These are phyloP conservation scores for Loris lydekkerianus DNA, from an alignment of 2,797 vertebrate species.

Conservation along the genomic window DNA sequence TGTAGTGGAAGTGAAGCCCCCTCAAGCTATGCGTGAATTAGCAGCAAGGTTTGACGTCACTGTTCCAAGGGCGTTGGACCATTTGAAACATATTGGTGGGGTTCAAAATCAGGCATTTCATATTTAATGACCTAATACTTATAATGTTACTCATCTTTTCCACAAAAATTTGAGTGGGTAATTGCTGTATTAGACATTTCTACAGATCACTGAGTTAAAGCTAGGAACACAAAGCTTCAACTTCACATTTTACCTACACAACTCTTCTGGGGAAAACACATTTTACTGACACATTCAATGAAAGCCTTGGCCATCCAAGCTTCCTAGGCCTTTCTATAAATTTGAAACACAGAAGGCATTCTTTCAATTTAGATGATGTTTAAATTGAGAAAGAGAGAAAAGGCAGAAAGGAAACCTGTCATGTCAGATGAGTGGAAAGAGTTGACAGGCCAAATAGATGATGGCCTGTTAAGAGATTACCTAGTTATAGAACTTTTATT, in stretches of 20 bases:
- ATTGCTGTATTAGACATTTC: not conserved
- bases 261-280: not conserved
- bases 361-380: conserved; percentile 58
- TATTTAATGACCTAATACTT: too few species aligned
- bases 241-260: not conserved
- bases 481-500: conserved; percentile 70
- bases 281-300: not conserved
- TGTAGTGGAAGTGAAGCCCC: too few species aligned
- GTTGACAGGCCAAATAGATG: conserved; percentile 40
- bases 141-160: not conserved
- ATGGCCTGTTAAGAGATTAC: conserved; percentile 61
- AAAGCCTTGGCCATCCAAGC: not conserved
- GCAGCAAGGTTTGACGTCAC: too few species aligned
- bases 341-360: conserved; percentile 36
- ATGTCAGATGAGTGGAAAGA: conserved; percentile 21
- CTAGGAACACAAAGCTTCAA: not conserved
- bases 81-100: too few species aligned
- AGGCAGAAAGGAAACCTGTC: conserved; percentile 47
- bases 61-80: too few species aligned
- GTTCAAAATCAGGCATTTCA: too few species aligned
- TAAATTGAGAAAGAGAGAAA: conserved; percentile 68
- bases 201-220: not conserved
- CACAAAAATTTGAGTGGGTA: not conserved
- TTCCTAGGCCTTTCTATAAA: conserved; percentile 12
- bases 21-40: too few species aligned